Percentiles rank a stretch among this genome's conserved stretches.
Evolutionary conservation across 1,140 invertebrate species (phyloP).

Genomic region (Brachionus angularis): DNA sequence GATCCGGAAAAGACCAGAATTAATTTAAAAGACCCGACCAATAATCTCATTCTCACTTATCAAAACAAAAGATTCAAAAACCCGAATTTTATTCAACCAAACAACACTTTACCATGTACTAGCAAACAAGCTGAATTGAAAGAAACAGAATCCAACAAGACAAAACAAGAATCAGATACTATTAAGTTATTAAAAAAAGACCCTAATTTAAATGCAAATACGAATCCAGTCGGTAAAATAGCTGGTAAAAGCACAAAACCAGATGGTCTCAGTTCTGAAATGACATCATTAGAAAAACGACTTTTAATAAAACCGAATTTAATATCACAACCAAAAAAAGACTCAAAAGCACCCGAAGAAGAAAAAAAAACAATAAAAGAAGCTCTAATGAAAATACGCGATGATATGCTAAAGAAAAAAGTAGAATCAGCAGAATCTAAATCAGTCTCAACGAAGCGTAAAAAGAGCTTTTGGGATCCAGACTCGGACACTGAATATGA

Average conservation of each 20-base stretch:
- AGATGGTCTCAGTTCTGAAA: neutral
- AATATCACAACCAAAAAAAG: no score
- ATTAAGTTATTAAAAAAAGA: neutral
- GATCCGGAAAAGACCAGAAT: neutral
- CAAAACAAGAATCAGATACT: no score
- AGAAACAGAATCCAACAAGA: no score
- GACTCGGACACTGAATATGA: conserved; percentile 7
- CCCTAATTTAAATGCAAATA: no score
- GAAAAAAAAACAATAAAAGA: no score
- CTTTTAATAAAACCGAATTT: neutral
- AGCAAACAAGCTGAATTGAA: neutral
- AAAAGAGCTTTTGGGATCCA: conserved; percentile 12
- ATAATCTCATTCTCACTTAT: conserved; percentile 16
- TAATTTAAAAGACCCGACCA: conserved; percentile 39
- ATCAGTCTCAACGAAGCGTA: neutral
- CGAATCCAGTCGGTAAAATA: neutral
- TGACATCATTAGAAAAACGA: neutral
- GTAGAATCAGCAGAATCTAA: neutral
- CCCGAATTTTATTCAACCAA: neutral
- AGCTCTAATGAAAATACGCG: neutral
- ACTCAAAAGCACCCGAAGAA: no score
- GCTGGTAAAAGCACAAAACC: no score
- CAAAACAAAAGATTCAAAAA: conserved; percentile 29
- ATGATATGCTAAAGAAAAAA: neutral
- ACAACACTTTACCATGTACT: neutral